These are phyloP conservation scores for Cremastinae sp. DNA, from an alignment of 2,888 invertebrate genomes.

Conservation along the genomic window DNA sequence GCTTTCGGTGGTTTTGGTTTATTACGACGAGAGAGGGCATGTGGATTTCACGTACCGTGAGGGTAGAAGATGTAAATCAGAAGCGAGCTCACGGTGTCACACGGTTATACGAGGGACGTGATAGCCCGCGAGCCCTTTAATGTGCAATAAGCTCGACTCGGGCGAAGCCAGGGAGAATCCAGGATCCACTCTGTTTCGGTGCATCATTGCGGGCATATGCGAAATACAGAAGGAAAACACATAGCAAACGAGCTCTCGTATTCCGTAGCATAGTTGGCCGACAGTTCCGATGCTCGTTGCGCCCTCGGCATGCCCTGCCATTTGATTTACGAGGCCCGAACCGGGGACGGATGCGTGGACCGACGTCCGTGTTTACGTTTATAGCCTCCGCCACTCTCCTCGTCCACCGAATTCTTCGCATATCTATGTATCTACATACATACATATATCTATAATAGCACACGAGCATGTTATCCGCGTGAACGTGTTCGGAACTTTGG, in stretches of 20 bases:
- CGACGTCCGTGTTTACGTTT: constrained; percentile 63
- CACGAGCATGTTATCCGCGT: background rate
- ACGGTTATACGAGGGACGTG: constrained; percentile 59
- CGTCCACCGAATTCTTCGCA: constrained; percentile 13
- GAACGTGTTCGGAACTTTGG: background rate
- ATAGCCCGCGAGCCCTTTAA: constrained; percentile 61
- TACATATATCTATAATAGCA: constrained; percentile 27
- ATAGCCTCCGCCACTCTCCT: constrained; percentile 56
- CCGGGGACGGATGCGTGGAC: constrained; percentile 42
- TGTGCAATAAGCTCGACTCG: constrained; percentile 60
- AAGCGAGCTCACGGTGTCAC: constrained; percentile 50
- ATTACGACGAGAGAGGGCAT: constrained; percentile 8
- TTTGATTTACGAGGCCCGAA: constrained; percentile 62
- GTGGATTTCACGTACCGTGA: constrained; percentile 12
- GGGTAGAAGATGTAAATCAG: constrained; percentile 62
- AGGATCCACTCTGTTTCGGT: background rate
- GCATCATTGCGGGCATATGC: background rate
- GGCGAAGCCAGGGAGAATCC: too few species aligned
- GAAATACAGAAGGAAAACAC: constrained; percentile 23
- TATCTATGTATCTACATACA: constrained; percentile 1
- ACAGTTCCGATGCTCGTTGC: constrained; percentile 16
- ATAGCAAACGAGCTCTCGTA: background rate
- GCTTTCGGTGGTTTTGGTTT: constrained; percentile 1
- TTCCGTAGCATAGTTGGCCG: constrained; percentile 5
- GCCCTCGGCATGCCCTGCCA: constrained; percentile 40